Conservation (phyloP, 1,140 invertebrate species). For the Cryptotermes secundus region DNA sequence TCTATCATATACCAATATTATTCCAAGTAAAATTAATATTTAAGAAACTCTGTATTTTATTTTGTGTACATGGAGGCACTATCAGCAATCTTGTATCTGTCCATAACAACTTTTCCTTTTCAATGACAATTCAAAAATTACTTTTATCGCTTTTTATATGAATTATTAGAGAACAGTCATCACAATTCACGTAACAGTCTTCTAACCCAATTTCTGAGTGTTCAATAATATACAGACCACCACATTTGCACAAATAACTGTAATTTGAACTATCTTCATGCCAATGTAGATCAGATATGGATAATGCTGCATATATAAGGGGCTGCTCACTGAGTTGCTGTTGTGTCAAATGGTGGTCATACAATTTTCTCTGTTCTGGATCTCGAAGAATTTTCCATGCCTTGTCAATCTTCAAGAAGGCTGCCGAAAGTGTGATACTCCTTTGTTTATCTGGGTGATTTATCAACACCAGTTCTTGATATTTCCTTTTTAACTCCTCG, state of each 20-base stretch:
- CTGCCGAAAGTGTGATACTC: constrained; percentile 40
- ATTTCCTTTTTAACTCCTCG: constrained; percentile 63
- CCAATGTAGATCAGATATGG: constrained; percentile 52
- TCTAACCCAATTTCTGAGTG: constrained; percentile 47
- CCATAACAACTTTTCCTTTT: no score
- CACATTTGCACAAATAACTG: constrained; percentile 63
- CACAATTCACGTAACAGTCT: constrained; percentile 56
- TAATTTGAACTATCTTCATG: constrained; percentile 47
- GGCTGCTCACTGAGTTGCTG: constrained; percentile 52
- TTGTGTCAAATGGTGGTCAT: constrained; percentile 57
- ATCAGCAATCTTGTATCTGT: no score
- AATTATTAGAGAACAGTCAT: constrained; percentile 66
- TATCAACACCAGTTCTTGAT: constrained; percentile 57
- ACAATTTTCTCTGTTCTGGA: constrained; percentile 53
- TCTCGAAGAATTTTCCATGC: constrained; percentile 64
- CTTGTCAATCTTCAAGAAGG: constrained; percentile 58
- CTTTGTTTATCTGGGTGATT: constrained; percentile 64
- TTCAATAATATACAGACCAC: constrained; percentile 57
- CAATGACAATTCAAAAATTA: no score
- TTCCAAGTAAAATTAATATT: no score
- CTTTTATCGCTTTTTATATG: constrained; percentile 44
- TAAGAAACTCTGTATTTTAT: no score
- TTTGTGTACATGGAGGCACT: no score
- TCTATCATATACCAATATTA: no score
- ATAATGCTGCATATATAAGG: constrained; percentile 58